Evolutionary conservation across 2,113 vertebrate genomes (phyloP), one percentile per base, ranked within the genome.

Genomic region (Apaloderma vittatum): DNA sequence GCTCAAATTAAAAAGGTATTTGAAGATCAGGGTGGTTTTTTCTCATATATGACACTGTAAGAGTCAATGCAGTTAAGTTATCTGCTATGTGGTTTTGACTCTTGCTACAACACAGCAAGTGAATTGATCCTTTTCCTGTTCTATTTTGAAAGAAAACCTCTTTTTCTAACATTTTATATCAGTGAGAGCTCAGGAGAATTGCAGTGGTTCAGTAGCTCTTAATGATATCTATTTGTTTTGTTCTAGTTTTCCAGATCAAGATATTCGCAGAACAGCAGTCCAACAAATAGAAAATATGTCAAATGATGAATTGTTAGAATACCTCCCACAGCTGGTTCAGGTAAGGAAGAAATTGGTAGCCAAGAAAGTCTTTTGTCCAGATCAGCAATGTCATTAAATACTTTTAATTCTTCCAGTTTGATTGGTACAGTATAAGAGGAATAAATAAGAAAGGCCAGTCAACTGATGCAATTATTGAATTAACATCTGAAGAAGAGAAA

Each of bases 271-370:
- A 65, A 93, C 95, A 77, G 98, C 99, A 5, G 98, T 99, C 72
- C 97, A 98, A 23, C 98, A 98, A 93, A 98, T 99, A 94, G 97
- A 98, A 94, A 98, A 97, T 61, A 96, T 99, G 46, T 94, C 97
- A 24, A 98, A 98, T 95, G 98, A 98, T 83, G 98, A 99, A 79
- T 94, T 99, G 12, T 97, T 99, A 58, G 95, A 97, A 23, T 99
- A 97, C 93, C 98, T 99, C 88, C 99, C 99, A 36, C 99, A 99
- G 93, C 93, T 99, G 40, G 98, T 99, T 74, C 99, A 99, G 98
- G 99, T 99, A 93, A 98, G 96, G 86, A 79, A 52, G 58, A 63
- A 80, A 95, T 36, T 80, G 49, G 78, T 54, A 84, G 16, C 62
- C 55, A 66, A 73, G 20, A 36, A 76, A 90, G 36, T 57, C 68